These are phyloP conservation scores for Andricus grossulariae DNA, from an alignment of 1,140 invertebrate species.

Conservation along the genomic window DNA sequence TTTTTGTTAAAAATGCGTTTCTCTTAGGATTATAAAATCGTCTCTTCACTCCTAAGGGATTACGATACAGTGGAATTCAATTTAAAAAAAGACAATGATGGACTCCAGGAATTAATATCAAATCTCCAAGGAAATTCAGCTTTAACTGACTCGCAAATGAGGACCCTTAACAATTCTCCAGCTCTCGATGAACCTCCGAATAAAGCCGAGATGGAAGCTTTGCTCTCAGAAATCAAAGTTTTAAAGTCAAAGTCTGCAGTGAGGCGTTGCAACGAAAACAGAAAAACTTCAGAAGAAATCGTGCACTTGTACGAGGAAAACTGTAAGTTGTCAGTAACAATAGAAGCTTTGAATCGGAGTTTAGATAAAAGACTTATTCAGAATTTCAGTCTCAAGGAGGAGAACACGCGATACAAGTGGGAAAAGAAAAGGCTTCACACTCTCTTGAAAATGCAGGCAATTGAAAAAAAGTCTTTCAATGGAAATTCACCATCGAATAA, in stretches of 20 bases:
- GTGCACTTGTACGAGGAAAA: constrained; percentile 12
- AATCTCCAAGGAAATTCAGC: too few species aligned
- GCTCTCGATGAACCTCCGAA: not conserved
- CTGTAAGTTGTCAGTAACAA: constrained; percentile 3
- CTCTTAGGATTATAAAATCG: too few species aligned
- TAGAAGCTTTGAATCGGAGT: constrained; percentile 15
- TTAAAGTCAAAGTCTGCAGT: not conserved
- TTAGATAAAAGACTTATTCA: not conserved
- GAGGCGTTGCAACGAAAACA: not conserved
- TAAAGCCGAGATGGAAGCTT: not conserved
- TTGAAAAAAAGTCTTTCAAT: not conserved
- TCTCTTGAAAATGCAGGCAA: not conserved
- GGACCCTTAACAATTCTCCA: too few species aligned
- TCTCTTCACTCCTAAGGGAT: too few species aligned
- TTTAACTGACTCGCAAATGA: too few species aligned
- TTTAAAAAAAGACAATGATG: too few species aligned
- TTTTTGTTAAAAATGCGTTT: too few species aligned
- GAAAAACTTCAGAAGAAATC: not conserved
- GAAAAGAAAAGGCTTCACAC: constrained; percentile 18
- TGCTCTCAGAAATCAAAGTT: not conserved
- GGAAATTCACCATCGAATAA: not conserved
- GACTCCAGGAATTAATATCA: too few species aligned
- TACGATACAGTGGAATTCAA: too few species aligned
- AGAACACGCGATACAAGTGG: not conserved
- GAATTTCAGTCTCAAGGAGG: constrained; percentile 5